Base-by-base conservation (phyloP, 2,113 vertebrate genomes). In the Grammomys surdaster region DNA sequence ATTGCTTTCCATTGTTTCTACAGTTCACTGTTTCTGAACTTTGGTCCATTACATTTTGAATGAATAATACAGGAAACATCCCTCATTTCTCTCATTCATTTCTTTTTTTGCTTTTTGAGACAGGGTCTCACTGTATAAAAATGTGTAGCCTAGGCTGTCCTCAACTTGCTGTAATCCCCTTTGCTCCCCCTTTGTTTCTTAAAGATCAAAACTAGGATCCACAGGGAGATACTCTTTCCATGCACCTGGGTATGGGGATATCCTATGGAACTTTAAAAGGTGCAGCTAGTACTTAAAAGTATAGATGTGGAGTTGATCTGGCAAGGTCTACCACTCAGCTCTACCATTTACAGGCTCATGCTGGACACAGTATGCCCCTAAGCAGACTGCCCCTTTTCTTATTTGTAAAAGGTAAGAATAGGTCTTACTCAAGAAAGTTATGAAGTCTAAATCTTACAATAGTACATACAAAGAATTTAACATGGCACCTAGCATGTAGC, bases 31-130 rank as follows among this genome's bases (percentile, higher is more conserved):
- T 93, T 43, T 72, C 80, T 92, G 16, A 58, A 75, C 7, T 78
- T 92, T 60, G 11, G 46, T 94, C 51, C 65, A 7, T 80, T 97
- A 78, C 43, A 90, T 54, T 93, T 73, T 60, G 94, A 96, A 69
- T 93, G 28, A 92, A 54, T 93, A 88, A 73, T 77, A 9, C 86
- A 92, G 76, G 87, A 95, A 88, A 63, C 69, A 3, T 54, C 19
- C 40, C 33, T 70, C 58, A 17, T 75, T 33, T 33, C 60, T 67
- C 60, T 48, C 82, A 63, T 48, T 31, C 26, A 46, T 67, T 48
- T 67, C 4, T 33, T 67, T 9, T 9, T 86, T 67, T 86, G 7
- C 4, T 43, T 48, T 86, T 86, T 67, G 40, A 86, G 28, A 46
- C 13, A 65, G 80, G 22, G 63, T 67, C 60, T 46, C 60, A 31